Percentiles rank a stretch among this genome's conserved stretches.
Evolutionary conservation across 2,113 vertebrate species (phyloP).

Genomic region (Caranx ignobilis): DNA sequence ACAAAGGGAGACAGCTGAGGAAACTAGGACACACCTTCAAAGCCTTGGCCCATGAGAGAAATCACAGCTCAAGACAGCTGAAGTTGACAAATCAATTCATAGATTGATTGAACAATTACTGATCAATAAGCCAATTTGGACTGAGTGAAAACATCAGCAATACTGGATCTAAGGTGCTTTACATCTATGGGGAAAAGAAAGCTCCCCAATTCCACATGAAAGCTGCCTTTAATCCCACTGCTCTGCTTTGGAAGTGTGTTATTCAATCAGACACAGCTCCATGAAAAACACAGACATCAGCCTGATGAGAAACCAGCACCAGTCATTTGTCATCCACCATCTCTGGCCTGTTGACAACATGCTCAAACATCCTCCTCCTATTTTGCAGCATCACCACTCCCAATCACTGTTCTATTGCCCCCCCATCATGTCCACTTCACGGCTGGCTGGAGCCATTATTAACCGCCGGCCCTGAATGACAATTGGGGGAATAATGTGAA

Average conservation of each 20-base stretch:
- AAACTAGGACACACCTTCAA: not conserved
- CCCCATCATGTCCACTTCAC: conserved; percentile 78
- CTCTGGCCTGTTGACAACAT: conserved; percentile 71
- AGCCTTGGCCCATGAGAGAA: conserved; percentile 40
- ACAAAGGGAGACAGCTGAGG: not conserved
- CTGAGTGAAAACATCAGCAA: conserved; percentile 33
- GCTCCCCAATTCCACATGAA: conserved; percentile 30
- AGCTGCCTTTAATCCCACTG: conserved; percentile 40
- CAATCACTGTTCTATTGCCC: conserved; percentile 68
- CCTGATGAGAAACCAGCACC: conserved; percentile 57
- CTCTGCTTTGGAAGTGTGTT: conserved; percentile 37
- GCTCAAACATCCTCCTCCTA: conserved; percentile 61
- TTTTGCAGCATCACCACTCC: conserved; percentile 45
- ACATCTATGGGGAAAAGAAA: not conserved
- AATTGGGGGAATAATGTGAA: conserved; percentile 74
- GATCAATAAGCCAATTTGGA: conserved; percentile 53
- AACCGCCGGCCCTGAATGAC: conserved; percentile 50
- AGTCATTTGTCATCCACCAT: conserved; percentile 77
- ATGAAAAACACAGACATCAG: conserved; percentile 66
- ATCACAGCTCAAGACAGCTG: conserved; percentile 18
- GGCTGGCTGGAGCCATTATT: conserved; percentile 74
- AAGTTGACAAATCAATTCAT: conserved; percentile 62
- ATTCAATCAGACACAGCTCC: conserved; percentile 55
- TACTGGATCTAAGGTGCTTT: conserved; percentile 21
- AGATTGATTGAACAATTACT: conserved; percentile 29